Percentiles rank a stretch among this genome's conserved stretches.
Evolutionary conservation across 2,113 vertebrate species (phyloP).

Genomic region (Eubucco bourcierii): DNA sequence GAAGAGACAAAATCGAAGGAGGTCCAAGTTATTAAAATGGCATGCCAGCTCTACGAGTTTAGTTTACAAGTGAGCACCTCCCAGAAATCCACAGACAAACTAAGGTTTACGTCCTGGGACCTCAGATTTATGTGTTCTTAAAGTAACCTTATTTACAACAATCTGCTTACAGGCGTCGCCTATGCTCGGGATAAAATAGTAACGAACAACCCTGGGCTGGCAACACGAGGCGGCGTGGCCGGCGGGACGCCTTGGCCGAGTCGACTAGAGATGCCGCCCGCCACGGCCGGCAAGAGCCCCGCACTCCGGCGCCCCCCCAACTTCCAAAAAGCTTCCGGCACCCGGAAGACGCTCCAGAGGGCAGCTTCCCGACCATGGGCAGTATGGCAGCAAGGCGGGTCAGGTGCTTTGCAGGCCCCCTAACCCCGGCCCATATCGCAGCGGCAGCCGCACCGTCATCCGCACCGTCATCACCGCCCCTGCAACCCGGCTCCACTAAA

Average conservation of each 20-base stretch:
- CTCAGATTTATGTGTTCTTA: accelerated
- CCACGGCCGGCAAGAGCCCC: accelerated
- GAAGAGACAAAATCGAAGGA: not conserved
- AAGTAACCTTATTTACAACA: not conserved
- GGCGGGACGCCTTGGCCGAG: too few relatives aligned
- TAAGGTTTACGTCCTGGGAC: not conserved
- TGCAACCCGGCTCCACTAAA: not conserved
- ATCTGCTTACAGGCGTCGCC: not conserved
- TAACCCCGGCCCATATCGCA: too few relatives aligned
- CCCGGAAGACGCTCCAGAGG: too few relatives aligned
- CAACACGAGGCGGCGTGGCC: too few relatives aligned
- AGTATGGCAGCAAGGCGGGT: accelerated
- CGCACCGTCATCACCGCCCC: too few relatives aligned
- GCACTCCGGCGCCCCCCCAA: too few relatives aligned
- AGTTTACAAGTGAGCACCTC: not conserved
- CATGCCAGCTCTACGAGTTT: accelerated
- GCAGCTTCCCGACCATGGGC: accelerated
- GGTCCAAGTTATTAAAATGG: not conserved
- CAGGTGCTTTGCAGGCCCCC: not conserved
- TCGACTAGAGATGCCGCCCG: not conserved
- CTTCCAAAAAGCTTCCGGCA: not conserved
- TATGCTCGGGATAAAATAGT: accelerated
- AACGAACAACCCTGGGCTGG: accelerated
- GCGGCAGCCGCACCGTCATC: too few relatives aligned
- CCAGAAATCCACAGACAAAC: not conserved